Base-by-base conservation (phyloP, 1,140 invertebrate genomes). In the Thaumetopoea pityocampa region DNA sequence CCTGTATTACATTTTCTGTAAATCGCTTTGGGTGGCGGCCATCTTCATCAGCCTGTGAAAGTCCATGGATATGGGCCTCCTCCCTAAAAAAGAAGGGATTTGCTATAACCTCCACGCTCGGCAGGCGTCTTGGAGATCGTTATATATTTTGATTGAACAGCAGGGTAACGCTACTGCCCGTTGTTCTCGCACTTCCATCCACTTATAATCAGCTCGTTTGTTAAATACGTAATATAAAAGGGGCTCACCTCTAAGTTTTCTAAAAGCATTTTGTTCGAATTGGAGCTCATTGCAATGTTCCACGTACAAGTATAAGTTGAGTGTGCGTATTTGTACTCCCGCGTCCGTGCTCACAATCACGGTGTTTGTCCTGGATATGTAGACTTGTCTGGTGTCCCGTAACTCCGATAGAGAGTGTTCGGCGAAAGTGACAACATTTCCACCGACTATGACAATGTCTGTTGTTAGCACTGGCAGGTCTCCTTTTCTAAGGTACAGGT, bases 401-500 rank as follows among this genome's bases (percentile, higher is more conserved):
- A n/a, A n/a, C n/a, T n/a, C n/a, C n/a, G n/a, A n/a, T n/a, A 88
- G 68, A 0, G 83, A 69, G 44, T 83, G 72, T 1, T 84, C 49
- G 17, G 86, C 82, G 43, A 92, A 88, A 20, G 79, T 74, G 11
- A 92, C 51, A 15, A 87, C 86, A 15, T 86, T 74, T 5, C 87
- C 89, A 7, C 88, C 88, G 2, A 67, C 83, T 1, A 92, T 77
- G 9, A 88, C 86, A 11, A 92, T 72, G 51, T 89, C 87, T 40
- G 86, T 84, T 5, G 87, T 87, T 7, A 87, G 69, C 19, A 79
- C 67, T 2, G 90, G 90, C 19, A 92, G 85, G 22, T 86, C 85
- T 10, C 86, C 87, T 26, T 67, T 71, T 4, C 57, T 19, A 9
- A 80, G 58, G 26, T 66, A 53, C 30, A 81, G 17, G 26, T 63